Evolutionary conservation across 2,888 invertebrate species (phyloP), one percentile per base, ranked within the genome.

Genomic region (Polydrusus tereticollis): DNA sequence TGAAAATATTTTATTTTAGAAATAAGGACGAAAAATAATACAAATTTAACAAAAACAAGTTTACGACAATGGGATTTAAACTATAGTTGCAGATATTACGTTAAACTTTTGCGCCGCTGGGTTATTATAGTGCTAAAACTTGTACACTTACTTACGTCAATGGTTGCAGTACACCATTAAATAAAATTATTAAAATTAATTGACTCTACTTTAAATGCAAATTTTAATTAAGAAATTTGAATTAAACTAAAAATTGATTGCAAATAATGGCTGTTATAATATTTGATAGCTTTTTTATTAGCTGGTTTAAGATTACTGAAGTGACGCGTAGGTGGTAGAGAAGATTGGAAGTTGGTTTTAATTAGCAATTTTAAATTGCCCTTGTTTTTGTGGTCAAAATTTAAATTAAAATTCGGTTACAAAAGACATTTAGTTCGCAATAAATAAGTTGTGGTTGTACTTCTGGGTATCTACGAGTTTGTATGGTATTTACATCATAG

Each of bases 171-270:
- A 29, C 52, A 16, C 29, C 29, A 33, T 12, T 16, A 12, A 29
- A 29, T 14, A 33, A 29, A 8, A 29, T 26, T 55, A 16, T 29
- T 55, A 52, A 14, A n/a, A 16, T 55, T 47, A 21, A 45, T 20
- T 8, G 21, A 8, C 2, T 16, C n/a, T 18, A 47, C 52, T 55
- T 55, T 55, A 55, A 55, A 55, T 55, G 52, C 52, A 55, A 55
- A 55, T 55, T n/a, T 55, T 55, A 55, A 58, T 58, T 58, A 58
- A 58, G 38, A 36, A 58, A 55, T 43, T 60, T 29, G 60, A 26
- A 60, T 26, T 26, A 26, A 43, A 10, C 23, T 43, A n/a, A 60
- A 60, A 60, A 16, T 23, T 41, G 43, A 43, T 60, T 60, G 60
- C 45, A 45, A 60, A 60, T 60, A 45, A 60, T 60, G 60, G 43